Conservation (phyloP, 2,797 vertebrate genomes). For the Sphenopsis melanotis region DNA sequence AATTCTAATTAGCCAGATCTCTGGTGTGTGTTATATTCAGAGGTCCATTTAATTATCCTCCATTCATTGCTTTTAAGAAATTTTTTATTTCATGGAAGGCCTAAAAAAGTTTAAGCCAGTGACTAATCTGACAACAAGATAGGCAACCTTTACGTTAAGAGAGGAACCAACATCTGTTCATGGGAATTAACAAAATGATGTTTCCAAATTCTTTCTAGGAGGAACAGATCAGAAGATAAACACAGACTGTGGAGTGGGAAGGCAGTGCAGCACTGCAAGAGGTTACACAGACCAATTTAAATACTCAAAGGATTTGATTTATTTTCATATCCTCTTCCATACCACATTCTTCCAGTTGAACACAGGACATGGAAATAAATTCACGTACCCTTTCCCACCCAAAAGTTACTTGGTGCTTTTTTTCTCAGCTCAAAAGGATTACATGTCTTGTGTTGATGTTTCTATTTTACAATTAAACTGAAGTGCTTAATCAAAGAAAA, state of each 20-base stretch:
- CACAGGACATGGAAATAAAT: not conserved
- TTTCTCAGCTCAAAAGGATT: not conserved
- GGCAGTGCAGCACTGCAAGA: not conserved
- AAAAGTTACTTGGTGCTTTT: not conserved
- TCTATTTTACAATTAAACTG: slow-evolving; percentile 33
- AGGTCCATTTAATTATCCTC: not conserved
- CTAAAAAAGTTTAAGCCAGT: not conserved
- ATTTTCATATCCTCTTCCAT: not conserved
- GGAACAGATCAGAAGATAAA: not conserved
- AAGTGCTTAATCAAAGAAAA: slow-evolving; percentile 49
- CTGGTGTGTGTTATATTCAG: not conserved
- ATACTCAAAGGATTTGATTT: not conserved
- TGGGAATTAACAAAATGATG: not conserved
- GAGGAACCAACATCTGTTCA: not conserved
- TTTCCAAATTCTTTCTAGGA: not conserved
- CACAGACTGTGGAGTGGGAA: not conserved
- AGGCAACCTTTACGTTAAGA: fast-evolving
- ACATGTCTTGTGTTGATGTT: not conserved
- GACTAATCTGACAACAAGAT: not conserved
- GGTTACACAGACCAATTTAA: not conserved
- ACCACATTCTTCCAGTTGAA: not conserved
- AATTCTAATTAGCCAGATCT: not conserved
- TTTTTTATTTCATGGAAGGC: not conserved
- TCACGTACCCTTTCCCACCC: not conserved
- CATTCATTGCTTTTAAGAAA: not conserved